Conservation (phyloP, 92 coral and sea anemone species). For the Phenganax subtilis region DNA sequence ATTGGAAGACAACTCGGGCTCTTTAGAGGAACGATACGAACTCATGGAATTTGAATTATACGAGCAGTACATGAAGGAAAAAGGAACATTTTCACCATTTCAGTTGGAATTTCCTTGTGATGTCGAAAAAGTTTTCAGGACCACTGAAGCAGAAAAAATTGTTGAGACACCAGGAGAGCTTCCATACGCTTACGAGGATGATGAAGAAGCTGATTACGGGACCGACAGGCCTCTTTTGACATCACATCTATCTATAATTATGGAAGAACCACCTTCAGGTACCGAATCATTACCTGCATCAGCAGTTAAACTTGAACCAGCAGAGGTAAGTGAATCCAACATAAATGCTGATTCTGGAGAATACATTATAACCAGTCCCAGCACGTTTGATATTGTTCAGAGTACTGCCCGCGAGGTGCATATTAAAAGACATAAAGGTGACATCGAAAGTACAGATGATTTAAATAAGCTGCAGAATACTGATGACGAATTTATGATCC, state of each 20-base stretch:
- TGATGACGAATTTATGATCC: conserved; percentile 33
- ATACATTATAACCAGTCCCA: conserved; percentile 20
- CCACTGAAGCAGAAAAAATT: neutral
- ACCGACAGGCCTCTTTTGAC: conserved; percentile 12
- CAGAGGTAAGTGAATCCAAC: neutral
- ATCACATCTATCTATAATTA: conserved; percentile 33
- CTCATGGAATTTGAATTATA: conserved; percentile 37
- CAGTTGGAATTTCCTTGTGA: conserved; percentile 37
- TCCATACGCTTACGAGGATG: conserved; percentile 2
- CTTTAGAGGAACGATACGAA: conserved; percentile 41
- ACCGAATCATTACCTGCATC: conserved; percentile 30
- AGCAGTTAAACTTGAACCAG: conserved; percentile 3
- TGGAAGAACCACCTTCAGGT: conserved; percentile 35
- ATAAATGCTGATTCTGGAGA: neutral
- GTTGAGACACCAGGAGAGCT: conserved; percentile 14
- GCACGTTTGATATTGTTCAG: conserved; percentile 25
- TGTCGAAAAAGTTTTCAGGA: conserved; percentile 19
- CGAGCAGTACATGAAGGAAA: conserved; percentile 40
- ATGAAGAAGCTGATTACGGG: conserved; percentile 16
- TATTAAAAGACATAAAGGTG: conserved; percentile 5
- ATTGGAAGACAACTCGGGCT: conserved; percentile 27
- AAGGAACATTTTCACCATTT: conserved; percentile 34
- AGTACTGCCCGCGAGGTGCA: conserved; percentile 33
- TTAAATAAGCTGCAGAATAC: neutral
- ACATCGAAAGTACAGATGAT: neutral